Evolutionary conservation across 2,113 vertebrate genomes (phyloP).

Genomic region (Austrofundulus limnaeus): DNA sequence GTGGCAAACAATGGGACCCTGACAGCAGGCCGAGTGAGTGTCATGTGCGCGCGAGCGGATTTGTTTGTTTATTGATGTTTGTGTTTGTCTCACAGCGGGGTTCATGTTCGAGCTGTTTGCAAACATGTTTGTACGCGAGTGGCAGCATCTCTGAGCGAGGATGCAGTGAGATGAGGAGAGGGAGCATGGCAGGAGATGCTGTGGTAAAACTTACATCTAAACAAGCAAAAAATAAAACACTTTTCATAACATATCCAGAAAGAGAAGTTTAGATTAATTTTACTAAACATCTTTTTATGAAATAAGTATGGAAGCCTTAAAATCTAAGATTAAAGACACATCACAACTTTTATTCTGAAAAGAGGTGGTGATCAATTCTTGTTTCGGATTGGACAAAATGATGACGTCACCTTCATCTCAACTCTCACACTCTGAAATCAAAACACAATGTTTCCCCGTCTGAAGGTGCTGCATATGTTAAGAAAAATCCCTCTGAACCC

Average conservation of each 20-base stretch:
- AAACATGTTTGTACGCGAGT: slow-evolving; percentile 63
- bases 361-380: no score
- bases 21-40: slow-evolving; percentile 56
- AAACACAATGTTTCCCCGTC: no score
- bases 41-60: slow-evolving; percentile 53
- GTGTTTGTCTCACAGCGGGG: slow-evolving; percentile 72
- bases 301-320: neutral
- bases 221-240: neutral
- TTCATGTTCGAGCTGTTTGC: slow-evolving; percentile 70
- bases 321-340: neutral
- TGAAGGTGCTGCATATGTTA: no score
- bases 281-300: no score
- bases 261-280: neutral
- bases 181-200: neutral
- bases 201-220: neutral
- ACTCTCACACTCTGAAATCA: no score
- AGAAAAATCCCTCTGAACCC: no score
- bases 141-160: slow-evolving; percentile 5
- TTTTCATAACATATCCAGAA: no score
- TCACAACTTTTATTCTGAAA: neutral
- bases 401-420: no score
- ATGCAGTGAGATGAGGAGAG: neutral
- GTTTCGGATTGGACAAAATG: no score
- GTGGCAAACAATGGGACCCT: slow-evolving; percentile 40
- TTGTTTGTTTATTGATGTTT: slow-evolving; percentile 79